Conservation (phyloP, 2,888 invertebrate species). For the Clivina fossor region DNA sequence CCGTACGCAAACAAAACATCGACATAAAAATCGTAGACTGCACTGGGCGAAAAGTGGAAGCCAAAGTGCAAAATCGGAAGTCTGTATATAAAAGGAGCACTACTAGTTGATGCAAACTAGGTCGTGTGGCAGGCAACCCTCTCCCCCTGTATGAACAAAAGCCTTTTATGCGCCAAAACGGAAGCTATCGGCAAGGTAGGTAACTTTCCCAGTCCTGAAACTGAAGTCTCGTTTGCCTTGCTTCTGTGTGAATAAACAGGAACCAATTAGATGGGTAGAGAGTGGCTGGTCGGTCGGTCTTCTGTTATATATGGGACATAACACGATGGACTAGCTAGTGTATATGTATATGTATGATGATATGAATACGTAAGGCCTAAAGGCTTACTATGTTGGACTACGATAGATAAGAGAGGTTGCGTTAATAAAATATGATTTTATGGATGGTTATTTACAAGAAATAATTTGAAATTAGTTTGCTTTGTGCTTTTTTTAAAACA, state of each 20-base stretch:
- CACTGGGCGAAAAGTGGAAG: neutral
- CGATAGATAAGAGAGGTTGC: too few species aligned
- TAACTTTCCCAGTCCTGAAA: constrained; percentile 28
- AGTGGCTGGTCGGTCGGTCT: too few species aligned
- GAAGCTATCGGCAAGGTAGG: constrained; percentile 25
- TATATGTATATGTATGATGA: too few species aligned
- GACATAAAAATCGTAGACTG: neutral
- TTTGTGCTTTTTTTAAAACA: too few species aligned
- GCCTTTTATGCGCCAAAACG: constrained; percentile 20
- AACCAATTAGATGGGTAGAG: constrained; percentile 44
- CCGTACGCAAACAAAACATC: neutral
- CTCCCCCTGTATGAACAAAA: constrained; percentile 23
- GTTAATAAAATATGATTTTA: too few species aligned
- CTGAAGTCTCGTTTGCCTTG: too few species aligned
- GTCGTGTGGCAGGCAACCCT: constrained; percentile 2
- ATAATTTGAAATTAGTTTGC: too few species aligned
- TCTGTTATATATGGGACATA: too few species aligned
- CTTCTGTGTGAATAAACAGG: constrained; percentile 42
- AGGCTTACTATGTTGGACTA: too few species aligned
- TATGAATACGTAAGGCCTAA: too few species aligned
- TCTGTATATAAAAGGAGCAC: neutral
- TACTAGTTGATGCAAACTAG: neutral
- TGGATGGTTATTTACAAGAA: too few species aligned
- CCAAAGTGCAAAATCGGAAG: neutral
- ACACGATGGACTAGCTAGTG: too few species aligned